Conservation (phyloP, 2,113 vertebrate species). For the Sceloporus tristichus region DNA sequence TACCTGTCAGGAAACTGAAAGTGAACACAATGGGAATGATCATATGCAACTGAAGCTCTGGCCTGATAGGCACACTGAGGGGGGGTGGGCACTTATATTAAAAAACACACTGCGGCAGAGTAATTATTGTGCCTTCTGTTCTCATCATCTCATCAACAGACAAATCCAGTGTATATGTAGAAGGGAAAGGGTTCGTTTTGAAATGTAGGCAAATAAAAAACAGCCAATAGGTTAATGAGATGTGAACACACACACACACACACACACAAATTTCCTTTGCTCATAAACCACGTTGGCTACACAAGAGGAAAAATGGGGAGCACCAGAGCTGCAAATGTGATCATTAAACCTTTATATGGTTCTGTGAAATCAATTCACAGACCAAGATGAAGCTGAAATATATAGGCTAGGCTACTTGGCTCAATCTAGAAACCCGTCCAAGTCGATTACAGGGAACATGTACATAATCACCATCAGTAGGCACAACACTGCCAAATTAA, state of each 20-base stretch:
- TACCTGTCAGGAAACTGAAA: constrained; percentile 61
- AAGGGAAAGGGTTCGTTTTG: neutral
- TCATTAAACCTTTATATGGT: constrained; percentile 6
- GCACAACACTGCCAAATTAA: constrained; percentile 1
- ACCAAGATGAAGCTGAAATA: neutral
- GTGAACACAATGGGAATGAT: constrained; percentile 48
- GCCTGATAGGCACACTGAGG: constrained; percentile 52
- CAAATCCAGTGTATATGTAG: neutral
- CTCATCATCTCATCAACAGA: constrained; percentile 44
- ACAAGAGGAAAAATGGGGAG: constrained; percentile 5
- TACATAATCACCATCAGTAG: neutral
- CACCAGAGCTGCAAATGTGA: constrained; percentile 33
- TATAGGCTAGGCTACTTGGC: constrained; percentile 1
- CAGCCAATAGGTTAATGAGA: constrained; percentile 19
- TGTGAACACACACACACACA: neutral
- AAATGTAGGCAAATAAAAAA: constrained; percentile 16
- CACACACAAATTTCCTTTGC: constrained; percentile 1
- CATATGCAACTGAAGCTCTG: constrained; percentile 66
- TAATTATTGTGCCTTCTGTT: constrained; percentile 60
- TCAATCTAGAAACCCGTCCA: constrained; percentile 22
- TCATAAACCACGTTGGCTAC: constrained; percentile 29
- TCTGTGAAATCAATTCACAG: constrained; percentile 30
- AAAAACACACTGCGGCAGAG: constrained; percentile 38
- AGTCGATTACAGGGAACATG: constrained; percentile 9
- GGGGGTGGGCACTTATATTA: constrained; percentile 46